Conservation (phyloP, 2,888 invertebrate species). For the Hypolimnas misippus region DNA sequence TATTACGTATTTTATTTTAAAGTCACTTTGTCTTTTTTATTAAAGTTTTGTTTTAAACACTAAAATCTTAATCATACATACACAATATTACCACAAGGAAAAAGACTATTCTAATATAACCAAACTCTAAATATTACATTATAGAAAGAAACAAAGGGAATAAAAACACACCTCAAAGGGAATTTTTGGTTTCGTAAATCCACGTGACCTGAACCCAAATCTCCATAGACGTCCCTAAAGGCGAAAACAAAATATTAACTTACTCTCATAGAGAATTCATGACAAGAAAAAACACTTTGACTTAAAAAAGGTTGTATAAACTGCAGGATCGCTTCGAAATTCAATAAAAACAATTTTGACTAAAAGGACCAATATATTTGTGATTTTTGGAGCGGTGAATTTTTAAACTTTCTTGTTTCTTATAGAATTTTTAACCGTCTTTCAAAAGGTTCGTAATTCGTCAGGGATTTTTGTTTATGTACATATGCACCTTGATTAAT, state of each 20-base stretch:
- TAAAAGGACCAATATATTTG: neutral
- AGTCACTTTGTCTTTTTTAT: too few species aligned
- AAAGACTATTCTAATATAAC: neutral
- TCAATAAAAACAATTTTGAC: conserved; percentile 33
- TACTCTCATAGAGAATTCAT: conserved; percentile 41
- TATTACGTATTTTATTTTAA: too few species aligned
- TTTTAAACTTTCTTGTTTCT: neutral
- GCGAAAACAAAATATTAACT: conserved; percentile 44
- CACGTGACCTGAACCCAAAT: conserved; percentile 16
- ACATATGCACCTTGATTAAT: too few species aligned
- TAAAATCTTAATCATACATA: too few species aligned
- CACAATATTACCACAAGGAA: too few species aligned
- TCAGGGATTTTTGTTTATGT: too few species aligned
- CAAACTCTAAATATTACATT: neutral
- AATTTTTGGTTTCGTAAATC: conserved; percentile 17
- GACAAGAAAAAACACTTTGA: conserved; percentile 46
- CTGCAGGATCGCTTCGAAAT: conserved; percentile 34
- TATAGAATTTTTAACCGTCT: too few species aligned
- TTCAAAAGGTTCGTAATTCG: too few species aligned
- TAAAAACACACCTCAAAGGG: conserved; percentile 3
- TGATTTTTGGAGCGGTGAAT: neutral
- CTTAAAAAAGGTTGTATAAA: conserved; percentile 31
- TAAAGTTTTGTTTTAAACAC: too few species aligned
- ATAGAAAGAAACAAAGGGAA: neutral
- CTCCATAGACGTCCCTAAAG: conserved; percentile 28